These are phyloP conservation scores for Digitonthophagus gazella DNA, from an alignment of 2,888 invertebrate genomes.

Conservation along the genomic window DNA sequence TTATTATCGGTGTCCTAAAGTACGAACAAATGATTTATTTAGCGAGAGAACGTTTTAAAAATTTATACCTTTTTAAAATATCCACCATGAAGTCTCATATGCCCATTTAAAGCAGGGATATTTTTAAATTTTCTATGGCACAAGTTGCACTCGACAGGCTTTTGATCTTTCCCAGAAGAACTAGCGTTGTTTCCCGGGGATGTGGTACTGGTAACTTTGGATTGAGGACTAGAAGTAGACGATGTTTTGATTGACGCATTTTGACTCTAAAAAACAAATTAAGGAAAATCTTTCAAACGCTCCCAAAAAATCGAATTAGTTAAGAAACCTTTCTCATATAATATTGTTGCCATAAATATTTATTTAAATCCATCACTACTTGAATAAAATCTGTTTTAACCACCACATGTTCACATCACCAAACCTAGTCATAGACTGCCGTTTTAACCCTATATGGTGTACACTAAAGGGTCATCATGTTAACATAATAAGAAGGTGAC, in stretches of 20 bases:
- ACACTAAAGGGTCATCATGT: background rate
- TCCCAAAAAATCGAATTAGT: background rate
- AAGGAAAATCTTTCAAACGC: background rate
- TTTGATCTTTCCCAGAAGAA: conserved; percentile 60
- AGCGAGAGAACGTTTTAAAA: background rate
- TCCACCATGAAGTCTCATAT: conserved; percentile 96
- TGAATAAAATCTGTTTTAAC: background rate
- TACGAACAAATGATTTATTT: background rate
- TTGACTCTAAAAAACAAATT: conserved; percentile 40
- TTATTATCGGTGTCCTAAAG: conserved; percentile 81
- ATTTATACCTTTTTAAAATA: conserved; percentile 86
- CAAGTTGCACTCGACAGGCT: conserved; percentile 91
- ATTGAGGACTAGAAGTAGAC: conserved; percentile 43
- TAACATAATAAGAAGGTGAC: conserved; percentile 3
- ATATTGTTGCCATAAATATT: conserved; percentile 7
- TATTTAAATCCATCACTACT: background rate
- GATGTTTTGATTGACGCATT: conserved; percentile 35
- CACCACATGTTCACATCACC: background rate
- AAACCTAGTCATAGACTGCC: background rate
- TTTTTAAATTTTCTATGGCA: conserved; percentile 97
- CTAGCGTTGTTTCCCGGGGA: conserved; percentile 45
- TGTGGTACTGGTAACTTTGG: conserved; percentile 47
- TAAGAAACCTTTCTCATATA: conserved; percentile 1
- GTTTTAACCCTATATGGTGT: conserved; percentile 1
- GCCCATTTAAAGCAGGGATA: conserved; percentile 95